Percentiles rank a stretch among this genome's conserved stretches.
These are phyloP conservation scores for Andricus quercusramuli DNA, from an alignment of 2,888 invertebrate genomes.

Conservation along the genomic window DNA sequence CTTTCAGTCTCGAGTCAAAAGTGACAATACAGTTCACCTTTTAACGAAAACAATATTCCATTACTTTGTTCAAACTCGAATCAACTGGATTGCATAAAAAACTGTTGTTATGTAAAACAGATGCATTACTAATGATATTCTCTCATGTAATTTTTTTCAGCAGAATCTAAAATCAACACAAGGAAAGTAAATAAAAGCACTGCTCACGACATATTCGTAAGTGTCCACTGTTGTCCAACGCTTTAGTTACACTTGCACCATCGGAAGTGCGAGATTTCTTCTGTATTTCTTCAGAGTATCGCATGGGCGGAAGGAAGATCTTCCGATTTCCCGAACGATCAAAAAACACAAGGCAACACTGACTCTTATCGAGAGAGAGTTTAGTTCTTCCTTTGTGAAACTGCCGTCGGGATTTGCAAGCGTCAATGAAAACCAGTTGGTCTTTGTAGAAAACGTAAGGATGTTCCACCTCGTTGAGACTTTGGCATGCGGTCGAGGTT, in stretches of 20 bases:
- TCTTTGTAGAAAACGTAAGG: conserved; percentile 47
- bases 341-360: background rate
- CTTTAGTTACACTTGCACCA: conserved; percentile 5
- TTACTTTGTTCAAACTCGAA: background rate
- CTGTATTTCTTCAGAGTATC: conserved; percentile 1
- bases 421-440: background rate
- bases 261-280: conserved; percentile 9
- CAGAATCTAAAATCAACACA: conserved; percentile 60
- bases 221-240: conserved; percentile 6
- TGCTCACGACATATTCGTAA: conserved; percentile 1
- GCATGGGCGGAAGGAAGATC: background rate
- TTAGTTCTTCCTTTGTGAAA: background rate
- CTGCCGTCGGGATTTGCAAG: background rate
- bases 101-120: conserved; percentile 59
- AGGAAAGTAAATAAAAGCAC: conserved; percentile 57
- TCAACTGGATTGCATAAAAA: conserved; percentile 60
- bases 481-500: conserved; percentile 79
- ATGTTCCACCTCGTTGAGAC: conserved; percentile 61
- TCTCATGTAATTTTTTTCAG: conserved; percentile 55
- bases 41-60: background rate
- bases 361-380: background rate
- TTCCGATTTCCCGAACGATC: background rate
- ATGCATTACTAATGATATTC: conserved; percentile 54
- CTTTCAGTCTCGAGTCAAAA: conserved; percentile 14
- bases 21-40: background rate